Evolutionary conservation across 2,888 invertebrate genomes (phyloP), one percentile per base, ranked within the genome.

Genomic region (Ochropacha duplaris): DNA sequence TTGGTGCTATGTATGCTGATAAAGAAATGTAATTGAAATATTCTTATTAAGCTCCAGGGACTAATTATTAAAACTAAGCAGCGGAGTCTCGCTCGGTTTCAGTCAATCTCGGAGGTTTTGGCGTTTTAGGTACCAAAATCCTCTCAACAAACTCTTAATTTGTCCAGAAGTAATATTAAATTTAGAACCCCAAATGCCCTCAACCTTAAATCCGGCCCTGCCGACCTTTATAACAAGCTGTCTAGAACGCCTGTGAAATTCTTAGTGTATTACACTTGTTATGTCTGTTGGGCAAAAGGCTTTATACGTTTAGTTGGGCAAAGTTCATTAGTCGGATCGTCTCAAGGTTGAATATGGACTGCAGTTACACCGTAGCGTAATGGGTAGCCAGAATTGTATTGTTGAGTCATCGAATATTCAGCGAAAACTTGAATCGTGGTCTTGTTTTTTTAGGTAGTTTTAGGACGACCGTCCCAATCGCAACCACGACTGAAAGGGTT

Each of bases 311-410:
- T 22, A 51, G 28, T 51, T 31, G 52, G 50, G 54, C 55, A n/a
- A 68, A 71, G 83, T 78, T 81, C 81, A 72, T 69, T 59, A 79
- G 34, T 69, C 76, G 67, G 67, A 39, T 55, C 56, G 79, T 74
- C 78, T 77, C 77, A 75, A 82, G 78, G 82, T 68, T 69, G 22
- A 44, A 6, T 16, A 19, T 19, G 58, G 54, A 51, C 31, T 44
- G 8, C 57, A 31, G 14, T 68, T 22, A 66, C 64, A 69, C 65
- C 63, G 62, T 14, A 31, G 5, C 22, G 57, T 62, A 62, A 59
- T 19, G 11, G n/a, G 49, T 44, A 34, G 31, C 19, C 9, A 2
- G 8, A 44, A 19, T 44, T 19, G 9, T 0, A 19, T 19, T 19
- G 16, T 44, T 31, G 12, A 12, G 2, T 31, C 12, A 31, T 31